Evolutionary conservation across 2,113 vertebrate species (phyloP), one percentile per base, ranked within the genome.

Genomic region (Rhinopomastus cyanomelas): DNA sequence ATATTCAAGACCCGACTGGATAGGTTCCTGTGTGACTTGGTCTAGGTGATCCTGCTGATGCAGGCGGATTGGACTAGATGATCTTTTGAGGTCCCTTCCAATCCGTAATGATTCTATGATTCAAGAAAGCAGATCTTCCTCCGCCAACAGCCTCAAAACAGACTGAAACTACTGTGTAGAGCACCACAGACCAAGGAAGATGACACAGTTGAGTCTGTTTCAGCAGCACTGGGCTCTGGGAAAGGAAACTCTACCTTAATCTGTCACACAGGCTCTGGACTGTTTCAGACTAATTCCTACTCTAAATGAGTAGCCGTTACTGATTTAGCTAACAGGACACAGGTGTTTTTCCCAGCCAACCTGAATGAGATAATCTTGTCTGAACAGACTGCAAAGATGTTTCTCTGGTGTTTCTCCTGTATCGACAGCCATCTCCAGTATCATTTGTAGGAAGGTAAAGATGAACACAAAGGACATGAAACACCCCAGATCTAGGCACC

Each of bases 381-480:
- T n/a, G n/a, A n/a, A n/a, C n/a, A n/a, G n/a, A n/a, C n/a, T n/a
- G n/a, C n/a, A n/a, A n/a, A 37, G n/a, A 8, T 61, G 29, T 23
- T 42, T 69, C 16, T 25, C 34, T 27, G 21, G 68, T 9, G 30
- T 20, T 6, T 10, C n/a, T 6, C 26, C 21, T 80, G 27, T n/a
- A n/a, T n/a, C n/a, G n/a, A n/a, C n/a, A n/a, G n/a, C n/a, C 11
- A 2, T 0, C 3, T 4, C n/a, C 17, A 66, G 44, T 18, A 29
- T 9, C 29, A 3, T 0, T 1, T 3, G 8, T 0, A 20, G 19
- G 15, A 65, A 66, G 12, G 26, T 21, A 51, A 69, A 53, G 29
- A 44, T 46, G 6, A 20, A 48, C 20, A 6, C 14, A 83, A 15
- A 25, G 4, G 4, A 3, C 4, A 10, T 5, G 2, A 51, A 74